Evolutionary conservation across 2,797 vertebrate genomes (phyloP), one percentile per base, ranked within the genome.

Genomic region (Phalanger gymnotis): DNA sequence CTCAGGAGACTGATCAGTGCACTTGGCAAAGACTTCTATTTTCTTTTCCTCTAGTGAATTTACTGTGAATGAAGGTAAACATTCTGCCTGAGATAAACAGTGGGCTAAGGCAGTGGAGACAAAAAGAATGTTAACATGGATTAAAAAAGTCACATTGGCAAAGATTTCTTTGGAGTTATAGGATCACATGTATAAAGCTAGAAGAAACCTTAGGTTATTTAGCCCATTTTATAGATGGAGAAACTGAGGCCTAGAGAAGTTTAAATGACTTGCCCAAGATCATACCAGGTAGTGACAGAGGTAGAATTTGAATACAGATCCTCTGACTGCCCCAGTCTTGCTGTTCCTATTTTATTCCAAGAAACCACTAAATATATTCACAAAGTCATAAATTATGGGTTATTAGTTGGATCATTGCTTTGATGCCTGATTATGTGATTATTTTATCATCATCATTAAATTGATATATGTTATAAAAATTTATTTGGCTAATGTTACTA

Each of bases 1-100:
- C 27, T 31, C 22, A 19, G 5, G 52, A 90, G 92, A 93, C 93
- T 91, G 95, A 94, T 90, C 51, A 51, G 1, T 1, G 7, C 92
- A 57, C 93, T 95, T 97, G 97, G 97, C 96, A 90, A 58, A 92
- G 94, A 2, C 9, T 30, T 54, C 61, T 95, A 12, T 94, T 92
- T 92, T 91, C 94, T 40, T 2, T 53, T 90, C 93, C 92, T n/a
- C 95, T 58, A 89, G 95, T 52, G 93, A 94, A 58, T 40, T n/a
- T 12, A 2, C 94, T 94, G 81, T 13, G 47, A 47, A 90, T 51
- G 66, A 54, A 97, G 87, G 93, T 66, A 96, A 97, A 94, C 92
- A 91, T 53, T 31, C 56, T 51, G 91, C 89, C 31, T 30, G 22
- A 19, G 0, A 27, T 57, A 92, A 93, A 94, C 92, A 52, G 57